phyloP scores from a whole-genome alignment of 2,888 invertebrate species.

The Myopa tessellatipennis region DNA sequence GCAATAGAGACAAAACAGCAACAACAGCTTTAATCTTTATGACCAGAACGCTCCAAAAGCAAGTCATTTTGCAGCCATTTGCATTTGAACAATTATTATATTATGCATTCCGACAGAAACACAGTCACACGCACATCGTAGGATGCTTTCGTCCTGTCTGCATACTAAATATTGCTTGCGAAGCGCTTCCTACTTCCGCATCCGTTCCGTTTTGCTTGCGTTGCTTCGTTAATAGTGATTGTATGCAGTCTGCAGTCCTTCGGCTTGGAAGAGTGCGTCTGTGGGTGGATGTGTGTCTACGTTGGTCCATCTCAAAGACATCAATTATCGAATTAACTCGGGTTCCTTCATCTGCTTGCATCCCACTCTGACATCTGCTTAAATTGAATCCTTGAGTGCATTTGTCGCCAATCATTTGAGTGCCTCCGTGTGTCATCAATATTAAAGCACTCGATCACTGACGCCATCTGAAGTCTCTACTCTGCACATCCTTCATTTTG shows the following conservation, averaged over 20 bases:
- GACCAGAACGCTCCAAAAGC: too few species aligned
- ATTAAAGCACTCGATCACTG: not conserved
- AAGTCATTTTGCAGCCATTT: too few species aligned
- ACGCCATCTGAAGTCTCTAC: too few species aligned
- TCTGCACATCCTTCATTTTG: too few species aligned
- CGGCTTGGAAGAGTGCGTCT: not conserved
- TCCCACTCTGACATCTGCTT: not conserved
- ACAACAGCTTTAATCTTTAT: too few species aligned
- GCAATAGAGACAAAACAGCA: too few species aligned
- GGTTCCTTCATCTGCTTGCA: not conserved
- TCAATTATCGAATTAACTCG: conserved; percentile 37
- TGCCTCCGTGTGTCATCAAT: not conserved
- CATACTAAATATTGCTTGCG: conserved; percentile 34
- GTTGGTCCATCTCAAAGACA: conserved; percentile 22
- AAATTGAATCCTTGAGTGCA: not conserved
- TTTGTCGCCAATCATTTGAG: not conserved
- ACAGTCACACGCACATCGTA: not conserved
- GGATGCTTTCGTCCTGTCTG: not conserved
- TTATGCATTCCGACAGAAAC: not conserved
- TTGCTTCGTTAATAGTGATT: conserved; percentile 27
- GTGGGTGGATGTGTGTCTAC: not conserved
- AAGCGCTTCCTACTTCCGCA: conserved; percentile 28
- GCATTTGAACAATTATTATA: too few species aligned
- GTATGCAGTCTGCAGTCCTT: not conserved
- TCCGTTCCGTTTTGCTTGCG: conserved; percentile 32